Evolutionary conservation across 2,113 vertebrate genomes (phyloP).

Genomic region (Gulo gulo): DNA sequence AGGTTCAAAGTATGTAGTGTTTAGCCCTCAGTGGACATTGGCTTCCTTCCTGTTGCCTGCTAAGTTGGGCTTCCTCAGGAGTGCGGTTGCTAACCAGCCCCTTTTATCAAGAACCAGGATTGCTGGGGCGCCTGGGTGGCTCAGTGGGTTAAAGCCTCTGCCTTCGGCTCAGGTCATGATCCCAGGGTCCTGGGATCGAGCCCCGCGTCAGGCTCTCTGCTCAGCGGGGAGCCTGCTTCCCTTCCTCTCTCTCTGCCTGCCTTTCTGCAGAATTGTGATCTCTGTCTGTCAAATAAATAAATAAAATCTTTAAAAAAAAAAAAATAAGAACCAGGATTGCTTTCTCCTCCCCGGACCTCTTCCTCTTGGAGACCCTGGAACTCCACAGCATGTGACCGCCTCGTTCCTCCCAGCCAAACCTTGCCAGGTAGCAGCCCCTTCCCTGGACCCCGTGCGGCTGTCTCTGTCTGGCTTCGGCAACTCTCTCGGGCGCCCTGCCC

Average conservation of each 20-base stretch:
- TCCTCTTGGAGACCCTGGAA: background rate
- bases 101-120: background rate
- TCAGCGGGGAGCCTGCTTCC: too few relatives aligned
- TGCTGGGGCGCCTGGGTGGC: too few relatives aligned
- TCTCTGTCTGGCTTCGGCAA: background rate
- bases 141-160: too few relatives aligned
- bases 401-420: background rate
- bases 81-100: background rate
- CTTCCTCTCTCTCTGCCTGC: too few relatives aligned
- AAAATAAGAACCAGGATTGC: background rate
- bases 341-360: background rate
- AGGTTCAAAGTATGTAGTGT: background rate
- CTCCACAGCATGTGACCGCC: background rate
- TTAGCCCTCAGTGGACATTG: background rate
- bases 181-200: too few relatives aligned
- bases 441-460: background rate
- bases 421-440: background rate
- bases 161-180: too few relatives aligned
- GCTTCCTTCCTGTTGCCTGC: background rate
- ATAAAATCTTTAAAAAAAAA: too few relatives aligned
- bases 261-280: too few relatives aligned
- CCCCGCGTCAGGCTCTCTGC: too few relatives aligned
- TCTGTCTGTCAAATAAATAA: too few relatives aligned
- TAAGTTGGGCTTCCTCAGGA: background rate
- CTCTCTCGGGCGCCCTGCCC: background rate